phyloP scores from a whole-genome alignment of 2,888 invertebrate species.

The Pollenia amentaria region DNA sequence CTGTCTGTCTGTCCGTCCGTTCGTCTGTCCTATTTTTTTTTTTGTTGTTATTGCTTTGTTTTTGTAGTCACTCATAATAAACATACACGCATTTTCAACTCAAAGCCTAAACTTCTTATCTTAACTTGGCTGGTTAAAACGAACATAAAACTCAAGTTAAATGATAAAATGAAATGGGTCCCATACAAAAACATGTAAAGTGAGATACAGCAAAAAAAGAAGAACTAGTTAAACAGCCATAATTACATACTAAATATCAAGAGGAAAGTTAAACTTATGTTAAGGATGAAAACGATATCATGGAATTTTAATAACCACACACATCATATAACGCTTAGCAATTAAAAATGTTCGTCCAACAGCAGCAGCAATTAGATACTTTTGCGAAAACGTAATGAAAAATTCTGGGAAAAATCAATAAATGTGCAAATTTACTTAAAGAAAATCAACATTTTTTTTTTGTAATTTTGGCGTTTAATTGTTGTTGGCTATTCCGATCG shows the following conservation, averaged over 20 bases:
- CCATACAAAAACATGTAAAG: conserved; percentile 52
- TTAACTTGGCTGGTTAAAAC: conserved; percentile 65
- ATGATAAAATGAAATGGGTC: conserved; percentile 66
- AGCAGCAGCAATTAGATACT: conserved; percentile 22
- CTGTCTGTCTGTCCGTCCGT: conserved; percentile 19
- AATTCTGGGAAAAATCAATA: conserved; percentile 63
- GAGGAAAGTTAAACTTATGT: conserved; percentile 39
- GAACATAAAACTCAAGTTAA: conserved; percentile 64
- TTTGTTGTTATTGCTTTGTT: background rate
- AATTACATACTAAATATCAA: conserved; percentile 49
- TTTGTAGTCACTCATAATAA: conserved; percentile 55
- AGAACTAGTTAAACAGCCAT: conserved; percentile 67
- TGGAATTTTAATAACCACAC: conserved; percentile 73
- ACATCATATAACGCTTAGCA: conserved; percentile 73
- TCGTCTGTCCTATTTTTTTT: background rate
- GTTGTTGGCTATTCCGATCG: conserved; percentile 13
- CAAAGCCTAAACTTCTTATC: conserved; percentile 74
- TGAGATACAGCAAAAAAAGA: conserved; percentile 24
- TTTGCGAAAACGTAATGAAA: background rate
- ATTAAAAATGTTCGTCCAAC: conserved; percentile 54
- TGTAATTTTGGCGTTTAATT: conserved; percentile 64
- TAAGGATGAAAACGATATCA: conserved; percentile 48
- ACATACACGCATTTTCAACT: conserved; percentile 68
- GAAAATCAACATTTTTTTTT: conserved; percentile 19
- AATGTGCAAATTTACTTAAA: conserved; percentile 48